Percentiles rank a stretch among this genome's conserved stretches.
These are phyloP conservation scores for Junonia oenone DNA, from an alignment of 2,888 invertebrate genomes.

Conservation along the genomic window DNA sequence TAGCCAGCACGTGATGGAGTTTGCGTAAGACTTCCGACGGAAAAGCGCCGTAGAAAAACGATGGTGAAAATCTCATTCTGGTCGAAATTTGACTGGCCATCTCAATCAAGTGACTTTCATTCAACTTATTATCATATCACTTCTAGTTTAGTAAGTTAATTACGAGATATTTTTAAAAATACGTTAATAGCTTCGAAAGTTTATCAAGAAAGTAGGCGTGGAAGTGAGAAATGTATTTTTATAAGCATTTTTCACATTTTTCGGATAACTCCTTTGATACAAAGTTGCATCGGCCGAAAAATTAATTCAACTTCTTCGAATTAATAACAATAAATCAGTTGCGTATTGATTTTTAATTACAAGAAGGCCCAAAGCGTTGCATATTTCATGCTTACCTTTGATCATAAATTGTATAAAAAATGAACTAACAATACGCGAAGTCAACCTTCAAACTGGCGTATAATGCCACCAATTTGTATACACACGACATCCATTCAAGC, in stretches of 20 bases:
- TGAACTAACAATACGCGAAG: conserved; percentile 8
- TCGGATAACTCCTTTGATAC: background rate
- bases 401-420: conserved; percentile 19
- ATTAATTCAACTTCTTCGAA: background rate
- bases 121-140: background rate
- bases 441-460: conserved; percentile 25
- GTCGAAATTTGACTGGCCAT: background rate
- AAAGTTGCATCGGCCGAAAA: background rate
- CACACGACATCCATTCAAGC: conserved; percentile 28
- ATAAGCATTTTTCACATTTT: background rate
- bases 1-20: conserved; percentile 33
- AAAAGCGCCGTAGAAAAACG: background rate
- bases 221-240: background rate
- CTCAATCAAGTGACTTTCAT: background rate
- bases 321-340: background rate
- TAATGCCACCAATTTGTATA: conserved; percentile 35
- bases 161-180: background rate
- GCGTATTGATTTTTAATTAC: background rate
- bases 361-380: background rate
- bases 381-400: conserved; percentile 17
- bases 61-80: background rate
- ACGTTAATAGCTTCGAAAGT: background rate
- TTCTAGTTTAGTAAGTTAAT: background rate
- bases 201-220: background rate
- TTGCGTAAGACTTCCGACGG: conserved; percentile 3